Evolutionary conservation across 2,113 vertebrate species (phyloP).

Genomic region (Petaurus breviceps): DNA sequence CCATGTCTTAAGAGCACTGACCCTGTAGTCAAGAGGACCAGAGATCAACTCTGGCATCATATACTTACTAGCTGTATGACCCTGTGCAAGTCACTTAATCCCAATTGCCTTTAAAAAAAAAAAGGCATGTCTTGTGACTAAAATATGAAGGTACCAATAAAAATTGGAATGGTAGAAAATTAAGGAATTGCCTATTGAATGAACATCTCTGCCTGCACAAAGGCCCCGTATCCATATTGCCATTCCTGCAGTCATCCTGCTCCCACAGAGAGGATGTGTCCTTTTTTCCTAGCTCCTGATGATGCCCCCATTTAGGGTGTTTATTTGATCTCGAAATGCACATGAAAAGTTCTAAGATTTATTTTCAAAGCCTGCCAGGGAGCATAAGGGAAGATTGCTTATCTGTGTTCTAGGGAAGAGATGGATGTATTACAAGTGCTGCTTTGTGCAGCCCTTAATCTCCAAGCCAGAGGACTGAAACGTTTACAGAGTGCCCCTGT

Average conservation of each 20-base stretch:
- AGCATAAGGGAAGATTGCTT: neutral
- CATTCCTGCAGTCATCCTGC: neutral
- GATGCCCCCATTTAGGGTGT: conserved; percentile 16
- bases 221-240: neutral
- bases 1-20: neutral
- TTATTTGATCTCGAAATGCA: conserved; percentile 38
- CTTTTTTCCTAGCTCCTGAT: neutral
- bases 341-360: accelerated
- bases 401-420: neutral
- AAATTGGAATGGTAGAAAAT: neutral
- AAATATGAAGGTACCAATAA: neutral
- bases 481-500: accelerated
- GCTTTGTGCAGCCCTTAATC: accelerated
- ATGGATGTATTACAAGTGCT: neutral
- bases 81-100: neutral
- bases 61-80: neutral
- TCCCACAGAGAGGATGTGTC: neutral
- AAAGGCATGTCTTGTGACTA: neutral
- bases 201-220: neutral
- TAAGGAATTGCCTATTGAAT: neutral
- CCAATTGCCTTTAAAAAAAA: neutral
- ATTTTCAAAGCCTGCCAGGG: neutral
- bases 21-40: neutral
- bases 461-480: accelerated
- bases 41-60: neutral